Evolutionary conservation across 2,888 invertebrate genomes (phyloP).

Genomic region (Pantelozetes paolii): DNA sequence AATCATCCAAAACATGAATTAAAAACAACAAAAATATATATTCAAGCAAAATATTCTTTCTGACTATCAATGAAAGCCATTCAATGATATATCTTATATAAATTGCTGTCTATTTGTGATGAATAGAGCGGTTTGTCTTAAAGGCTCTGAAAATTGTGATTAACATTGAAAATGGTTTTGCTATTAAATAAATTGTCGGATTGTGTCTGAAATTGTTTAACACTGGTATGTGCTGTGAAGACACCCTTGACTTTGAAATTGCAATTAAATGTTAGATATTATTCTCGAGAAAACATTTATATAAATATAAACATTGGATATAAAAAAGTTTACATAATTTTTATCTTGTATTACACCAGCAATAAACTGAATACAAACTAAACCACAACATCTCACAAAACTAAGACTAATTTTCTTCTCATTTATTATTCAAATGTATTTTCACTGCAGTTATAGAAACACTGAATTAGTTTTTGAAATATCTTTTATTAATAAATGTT

Average conservation of each 20-base stretch:
- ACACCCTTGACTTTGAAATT: no score
- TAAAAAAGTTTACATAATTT: neutral
- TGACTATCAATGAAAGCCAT: neutral
- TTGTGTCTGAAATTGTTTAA: no score
- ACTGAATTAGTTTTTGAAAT: neutral
- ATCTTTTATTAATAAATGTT: neutral
- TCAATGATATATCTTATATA: neutral
- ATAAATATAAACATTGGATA: neutral
- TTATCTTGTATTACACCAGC: neutral
- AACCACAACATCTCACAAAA: neutral
- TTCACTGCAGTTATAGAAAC: neutral
- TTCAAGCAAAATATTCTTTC: neutral
- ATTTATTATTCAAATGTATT: neutral
- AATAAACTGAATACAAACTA: neutral
- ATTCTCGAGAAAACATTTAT: no score
- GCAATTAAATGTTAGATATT: no score
- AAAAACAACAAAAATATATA: neutral
- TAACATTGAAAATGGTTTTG: neutral
- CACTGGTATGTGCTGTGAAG: no score
- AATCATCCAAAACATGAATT: neutral
- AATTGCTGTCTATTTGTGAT: constrained; percentile 10
- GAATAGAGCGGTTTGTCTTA: neutral
- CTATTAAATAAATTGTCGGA: no score
- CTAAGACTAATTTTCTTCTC: no score
- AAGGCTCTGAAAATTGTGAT: constrained; percentile 1